phyloP scores from a whole-genome alignment of 2,113 vertebrate genomes.

The Eudyptes chrysolophus region DNA sequence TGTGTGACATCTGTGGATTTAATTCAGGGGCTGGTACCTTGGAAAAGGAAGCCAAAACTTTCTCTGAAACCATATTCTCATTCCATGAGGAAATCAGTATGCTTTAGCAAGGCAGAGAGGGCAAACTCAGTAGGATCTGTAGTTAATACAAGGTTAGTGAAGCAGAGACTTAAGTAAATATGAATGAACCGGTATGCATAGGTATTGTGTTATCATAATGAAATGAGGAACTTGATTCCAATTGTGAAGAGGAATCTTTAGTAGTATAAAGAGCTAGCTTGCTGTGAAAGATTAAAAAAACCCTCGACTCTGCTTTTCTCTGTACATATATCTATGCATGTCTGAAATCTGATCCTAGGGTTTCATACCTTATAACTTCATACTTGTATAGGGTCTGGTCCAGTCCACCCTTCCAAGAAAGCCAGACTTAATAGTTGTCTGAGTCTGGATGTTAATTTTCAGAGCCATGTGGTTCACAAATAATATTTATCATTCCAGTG shows the following conservation, averaged over 20 bases:
- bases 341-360: not conserved
- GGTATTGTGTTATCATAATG: not conserved
- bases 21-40: not conserved
- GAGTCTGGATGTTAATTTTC: not conserved
- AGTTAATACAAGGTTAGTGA: not conserved
- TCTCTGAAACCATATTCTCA: not conserved
- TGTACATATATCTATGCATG: not conserved
- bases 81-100: not conserved
- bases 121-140: not conserved
- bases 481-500: not conserved
- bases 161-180: not conserved
- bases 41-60: not conserved
- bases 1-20: not conserved
- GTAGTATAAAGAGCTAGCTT: not conserved
- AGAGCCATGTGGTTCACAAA: not conserved
- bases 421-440: not conserved
- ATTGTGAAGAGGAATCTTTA: not conserved
- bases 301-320: not conserved
- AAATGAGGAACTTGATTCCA: not conserved
- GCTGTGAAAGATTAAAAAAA: not conserved
- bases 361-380: not conserved
- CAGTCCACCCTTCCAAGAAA: not conserved
- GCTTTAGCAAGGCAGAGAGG: not conserved
- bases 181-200: not conserved
- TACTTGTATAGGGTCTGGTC: not conserved